Conservation (phyloP, 2,888 invertebrate species). For the Papilio gigon region DNA sequence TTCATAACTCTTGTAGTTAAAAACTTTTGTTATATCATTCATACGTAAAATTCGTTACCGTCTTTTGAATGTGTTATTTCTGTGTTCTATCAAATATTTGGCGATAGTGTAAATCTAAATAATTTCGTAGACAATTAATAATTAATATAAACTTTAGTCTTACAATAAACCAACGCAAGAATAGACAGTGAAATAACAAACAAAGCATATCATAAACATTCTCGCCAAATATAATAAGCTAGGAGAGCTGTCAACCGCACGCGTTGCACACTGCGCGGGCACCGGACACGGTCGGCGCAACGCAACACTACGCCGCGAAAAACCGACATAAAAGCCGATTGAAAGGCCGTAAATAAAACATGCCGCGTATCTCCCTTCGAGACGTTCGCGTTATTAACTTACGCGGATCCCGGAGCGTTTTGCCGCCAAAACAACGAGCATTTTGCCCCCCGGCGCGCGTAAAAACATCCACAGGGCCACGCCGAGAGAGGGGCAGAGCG, state of each 20-base stretch:
- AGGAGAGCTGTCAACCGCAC: slow-evolving; percentile 64
- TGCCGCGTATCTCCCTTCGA: slow-evolving; percentile 74
- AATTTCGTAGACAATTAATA: too few relatives aligned
- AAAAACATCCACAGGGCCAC: slow-evolving; percentile 75
- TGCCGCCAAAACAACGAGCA: slow-evolving; percentile 83
- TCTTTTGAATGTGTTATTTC: too few relatives aligned
- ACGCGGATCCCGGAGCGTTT: slow-evolving; percentile 80
- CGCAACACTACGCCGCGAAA: slow-evolving; percentile 57
- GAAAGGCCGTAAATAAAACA: slow-evolving; percentile 82
- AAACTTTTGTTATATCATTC: too few relatives aligned
- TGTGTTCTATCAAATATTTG: too few relatives aligned
- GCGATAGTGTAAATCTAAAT: too few relatives aligned
- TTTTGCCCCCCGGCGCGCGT: slow-evolving; percentile 81
- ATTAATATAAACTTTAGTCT: too few relatives aligned
- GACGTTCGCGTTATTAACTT: slow-evolving; percentile 80
- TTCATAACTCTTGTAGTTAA: too few relatives aligned
- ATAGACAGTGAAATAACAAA: neutral
- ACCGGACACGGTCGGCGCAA: slow-evolving; percentile 55
- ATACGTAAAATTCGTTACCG: too few relatives aligned
- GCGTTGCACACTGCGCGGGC: slow-evolving; percentile 55
- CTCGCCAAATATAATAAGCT: slow-evolving; percentile 52
- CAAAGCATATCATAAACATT: slow-evolving; percentile 20
- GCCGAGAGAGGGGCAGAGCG: slow-evolving; percentile 65
- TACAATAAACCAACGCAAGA: neutral
- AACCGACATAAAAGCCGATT: slow-evolving; percentile 75